Conservation (phyloP, 2,888 invertebrate species). For the Lasiommata megera region DNA sequence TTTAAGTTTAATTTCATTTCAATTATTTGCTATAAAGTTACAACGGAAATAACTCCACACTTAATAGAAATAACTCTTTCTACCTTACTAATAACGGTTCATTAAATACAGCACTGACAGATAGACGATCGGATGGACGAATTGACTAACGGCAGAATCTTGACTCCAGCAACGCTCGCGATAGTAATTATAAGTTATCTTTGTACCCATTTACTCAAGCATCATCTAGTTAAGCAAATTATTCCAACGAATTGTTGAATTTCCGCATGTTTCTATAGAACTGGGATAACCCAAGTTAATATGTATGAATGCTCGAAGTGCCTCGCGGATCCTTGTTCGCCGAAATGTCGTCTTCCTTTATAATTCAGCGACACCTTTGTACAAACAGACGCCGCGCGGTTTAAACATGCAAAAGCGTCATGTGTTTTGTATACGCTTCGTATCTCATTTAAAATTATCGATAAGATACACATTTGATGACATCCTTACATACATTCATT, state of each 20-base stretch:
- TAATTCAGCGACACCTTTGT: slow-evolving; percentile 74
- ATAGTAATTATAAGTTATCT: too few species aligned
- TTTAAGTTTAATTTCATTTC: too few species aligned
- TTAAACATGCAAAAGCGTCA: slow-evolving; percentile 61
- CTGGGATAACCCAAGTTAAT: slow-evolving; percentile 54
- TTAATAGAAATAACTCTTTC: too few species aligned
- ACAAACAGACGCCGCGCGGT: slow-evolving; percentile 61
- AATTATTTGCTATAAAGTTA: too few species aligned
- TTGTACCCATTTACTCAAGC: background rate
- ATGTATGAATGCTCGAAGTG: slow-evolving; percentile 61
- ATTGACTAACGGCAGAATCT: too few species aligned
- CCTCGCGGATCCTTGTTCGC: slow-evolving; percentile 41
- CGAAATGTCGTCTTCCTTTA: slow-evolving; percentile 59
- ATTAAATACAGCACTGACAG: too few species aligned
- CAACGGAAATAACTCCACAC: too few species aligned
- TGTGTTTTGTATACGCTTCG: slow-evolving; percentile 28
- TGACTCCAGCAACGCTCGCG: too few species aligned
- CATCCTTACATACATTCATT: background rate
- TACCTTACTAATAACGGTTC: too few species aligned
- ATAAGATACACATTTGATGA: too few species aligned
- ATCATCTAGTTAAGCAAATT: slow-evolving; percentile 13
- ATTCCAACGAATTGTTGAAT: slow-evolving; percentile 21
- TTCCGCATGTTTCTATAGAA: slow-evolving; percentile 20
- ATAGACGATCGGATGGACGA: too few species aligned
- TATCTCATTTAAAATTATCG: slow-evolving; percentile 18